phyloP scores from a whole-genome alignment of 2,888 invertebrate genomes.

The Merodon equestris region DNA sequence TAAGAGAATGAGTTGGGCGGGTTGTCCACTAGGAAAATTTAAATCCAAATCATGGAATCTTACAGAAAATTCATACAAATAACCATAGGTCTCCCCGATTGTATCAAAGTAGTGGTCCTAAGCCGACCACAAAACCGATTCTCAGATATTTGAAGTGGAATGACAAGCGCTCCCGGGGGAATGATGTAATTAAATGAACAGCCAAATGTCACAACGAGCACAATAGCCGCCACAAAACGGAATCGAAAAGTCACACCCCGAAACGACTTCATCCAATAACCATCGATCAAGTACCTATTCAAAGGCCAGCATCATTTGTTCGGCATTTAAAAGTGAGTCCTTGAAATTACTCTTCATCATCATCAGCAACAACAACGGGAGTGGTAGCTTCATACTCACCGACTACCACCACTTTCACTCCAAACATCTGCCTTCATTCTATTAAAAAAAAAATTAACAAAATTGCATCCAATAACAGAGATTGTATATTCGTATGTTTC shows the following conservation, averaged over 20 bases:
- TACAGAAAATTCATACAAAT: too few relatives aligned
- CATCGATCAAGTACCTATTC: slow-evolving; percentile 56
- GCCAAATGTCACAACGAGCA: slow-evolving; percentile 49
- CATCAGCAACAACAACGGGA: slow-evolving; percentile 31
- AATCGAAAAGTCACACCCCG: slow-evolving; percentile 57
- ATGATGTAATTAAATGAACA: slow-evolving; percentile 25
- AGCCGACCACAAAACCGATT: slow-evolving; percentile 28
- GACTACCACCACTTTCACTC: not conserved
- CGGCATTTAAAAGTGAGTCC: slow-evolving; percentile 50
- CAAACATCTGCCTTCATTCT: slow-evolving; percentile 38
- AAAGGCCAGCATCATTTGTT: slow-evolving; percentile 51
- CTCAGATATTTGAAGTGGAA: not conserved
- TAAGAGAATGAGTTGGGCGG: too few relatives aligned
- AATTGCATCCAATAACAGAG: slow-evolving; percentile 8
- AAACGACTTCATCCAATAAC: slow-evolving; percentile 60
- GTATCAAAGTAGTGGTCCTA: not conserved
- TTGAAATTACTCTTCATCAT: slow-evolving; percentile 31
- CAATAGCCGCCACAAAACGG: slow-evolving; percentile 46
- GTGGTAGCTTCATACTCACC: slow-evolving; percentile 49
- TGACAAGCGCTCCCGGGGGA: not conserved
- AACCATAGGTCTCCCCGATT: too few relatives aligned
- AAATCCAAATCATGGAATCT: too few relatives aligned
- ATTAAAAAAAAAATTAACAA: slow-evolving; percentile 1
- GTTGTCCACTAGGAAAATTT: too few relatives aligned
- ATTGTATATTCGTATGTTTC: not conserved